Evolutionary conservation across 2,888 invertebrate species (phyloP), one percentile per base, ranked within the genome.

Genomic region (Tetragnatha montana): DNA sequence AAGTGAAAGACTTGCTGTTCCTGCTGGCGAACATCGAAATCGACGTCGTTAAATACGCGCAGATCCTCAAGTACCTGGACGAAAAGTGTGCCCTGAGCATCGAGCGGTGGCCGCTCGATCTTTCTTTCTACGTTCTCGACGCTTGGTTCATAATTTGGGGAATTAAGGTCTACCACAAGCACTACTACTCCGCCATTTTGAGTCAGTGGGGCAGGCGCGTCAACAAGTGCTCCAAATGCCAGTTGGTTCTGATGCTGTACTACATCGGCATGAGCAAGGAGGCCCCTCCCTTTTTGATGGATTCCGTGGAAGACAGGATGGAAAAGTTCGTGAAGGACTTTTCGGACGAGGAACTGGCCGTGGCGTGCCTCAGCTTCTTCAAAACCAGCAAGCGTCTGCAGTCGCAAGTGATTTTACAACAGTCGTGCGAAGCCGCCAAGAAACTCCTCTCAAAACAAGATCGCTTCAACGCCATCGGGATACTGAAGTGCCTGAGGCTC

Each of bases 121-220:
- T 86, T 8, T 74, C 75, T 50, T 79, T 91, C 75, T 85, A 86
- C 79, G 60, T 91, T 69, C 80, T 91, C 14, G 91, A 91, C 74
- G 85, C 85, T 78, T 91, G 88, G 91, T 74, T 88, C n/a, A 88
- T 91, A 68, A 78, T 91, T 75, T 79, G 76, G 50, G 88, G 86
- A 0, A 21, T 35, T 60, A 85, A 86, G 82, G 21, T 81, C 6
- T 88, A 85, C n/a, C 49, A 69, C 10, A 78, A 73, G 12, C 80
- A 81, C 78, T 88, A 82, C 79, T 91, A 88, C 50, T 69, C 71
- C 21, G 85, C 81, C 51, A 47, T 88, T 35, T 71, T 69, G 69
- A 85, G 74, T 80, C 19, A 81, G 12, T 91, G 85, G 86, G 50
- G 74, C 12, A 81, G 79, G 19, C 85, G 85, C 78, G 47, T 88